Percentiles rank a stretch among this genome's conserved stretches.
Evolutionary conservation across 2,888 invertebrate genomes (phyloP).

Genomic region (Aelia acuminata): DNA sequence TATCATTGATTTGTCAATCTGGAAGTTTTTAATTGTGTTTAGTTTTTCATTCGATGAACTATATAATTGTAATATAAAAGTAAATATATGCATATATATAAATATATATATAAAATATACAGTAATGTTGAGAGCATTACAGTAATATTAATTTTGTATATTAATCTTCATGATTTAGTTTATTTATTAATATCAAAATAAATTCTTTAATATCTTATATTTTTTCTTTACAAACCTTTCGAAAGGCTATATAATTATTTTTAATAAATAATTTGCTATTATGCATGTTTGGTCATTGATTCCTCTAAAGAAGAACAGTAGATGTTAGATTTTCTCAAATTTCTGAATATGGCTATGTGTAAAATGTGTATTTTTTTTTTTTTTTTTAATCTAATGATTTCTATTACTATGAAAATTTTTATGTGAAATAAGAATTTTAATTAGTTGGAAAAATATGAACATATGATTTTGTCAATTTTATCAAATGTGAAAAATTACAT

Average conservation of each 20-base stretch:
- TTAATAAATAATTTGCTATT: slow-evolving; percentile 35
- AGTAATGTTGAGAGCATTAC: slow-evolving; percentile 51
- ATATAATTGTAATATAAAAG: slow-evolving; percentile 53
- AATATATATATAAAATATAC: slow-evolving; percentile 49
- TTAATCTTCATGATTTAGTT: slow-evolving; percentile 57
- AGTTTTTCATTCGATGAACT: slow-evolving; percentile 52
- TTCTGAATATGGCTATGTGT: no score
- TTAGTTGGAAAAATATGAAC: neutral
- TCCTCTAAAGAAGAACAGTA: neutral
- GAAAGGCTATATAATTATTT: slow-evolving; percentile 46
- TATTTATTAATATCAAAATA: slow-evolving; percentile 58
- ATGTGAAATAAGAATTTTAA: no score
- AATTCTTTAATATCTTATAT: slow-evolving; percentile 56
- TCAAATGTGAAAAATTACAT: no score
- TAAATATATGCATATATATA: slow-evolving; percentile 54
- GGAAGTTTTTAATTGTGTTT: slow-evolving; percentile 55
- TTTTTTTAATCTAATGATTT: neutral
- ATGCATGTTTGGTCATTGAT: slow-evolving; percentile 33
- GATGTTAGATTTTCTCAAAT: neutral
- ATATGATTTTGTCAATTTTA: neutral
- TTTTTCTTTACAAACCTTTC: slow-evolving; percentile 37
- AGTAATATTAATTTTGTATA: slow-evolving; percentile 57
- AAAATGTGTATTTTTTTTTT: no score
- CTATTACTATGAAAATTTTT: no score
- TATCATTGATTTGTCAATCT: slow-evolving; percentile 50